Conservation (phyloP, 2,113 vertebrate genomes). For the Albula glossodonta region DNA sequence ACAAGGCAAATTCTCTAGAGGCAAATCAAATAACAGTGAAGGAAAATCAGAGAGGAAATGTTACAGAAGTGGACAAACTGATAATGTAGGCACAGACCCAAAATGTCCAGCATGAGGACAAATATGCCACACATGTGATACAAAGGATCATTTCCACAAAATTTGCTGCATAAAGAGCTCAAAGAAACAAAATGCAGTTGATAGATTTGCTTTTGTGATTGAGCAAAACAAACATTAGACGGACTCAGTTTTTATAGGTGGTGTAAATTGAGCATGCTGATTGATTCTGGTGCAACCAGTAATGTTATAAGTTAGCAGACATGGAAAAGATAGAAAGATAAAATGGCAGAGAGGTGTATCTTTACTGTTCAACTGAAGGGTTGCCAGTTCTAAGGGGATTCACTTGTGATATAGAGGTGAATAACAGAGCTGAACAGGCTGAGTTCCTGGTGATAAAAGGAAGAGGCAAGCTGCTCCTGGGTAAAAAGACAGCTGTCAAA, state of each 20-base stretch:
- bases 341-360: constrained; percentile 27
- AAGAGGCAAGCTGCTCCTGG: constrained; percentile 21
- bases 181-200: not conserved
- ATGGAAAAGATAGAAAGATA: constrained; percentile 22
- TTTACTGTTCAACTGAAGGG: constrained; percentile 25
- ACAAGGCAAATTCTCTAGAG: not conserved
- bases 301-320: constrained; percentile 25
- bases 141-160: constrained; percentile 27
- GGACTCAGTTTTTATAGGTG: constrained; percentile 15
- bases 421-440: not conserved
- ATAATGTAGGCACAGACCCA: constrained; percentile 28
- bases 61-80: constrained; percentile 29
- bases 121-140: constrained; percentile 20
- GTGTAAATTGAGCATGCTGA: constrained; percentile 9
- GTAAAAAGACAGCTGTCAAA: constrained; percentile 19
- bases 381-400: constrained; percentile 29
- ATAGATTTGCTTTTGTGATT: constrained; percentile 30
- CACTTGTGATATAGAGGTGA: constrained; percentile 15
- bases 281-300: constrained; percentile 28
- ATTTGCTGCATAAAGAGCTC: constrained; percentile 6
- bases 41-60: constrained; percentile 7
- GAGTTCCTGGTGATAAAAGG: constrained; percentile 27
- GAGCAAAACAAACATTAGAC: constrained; percentile 1
- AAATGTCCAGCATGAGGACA: constrained; percentile 30
- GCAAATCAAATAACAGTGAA: not conserved